Base-by-base conservation (phyloP, 2,797 vertebrate species). In the Sebastes oblongus region DNA sequence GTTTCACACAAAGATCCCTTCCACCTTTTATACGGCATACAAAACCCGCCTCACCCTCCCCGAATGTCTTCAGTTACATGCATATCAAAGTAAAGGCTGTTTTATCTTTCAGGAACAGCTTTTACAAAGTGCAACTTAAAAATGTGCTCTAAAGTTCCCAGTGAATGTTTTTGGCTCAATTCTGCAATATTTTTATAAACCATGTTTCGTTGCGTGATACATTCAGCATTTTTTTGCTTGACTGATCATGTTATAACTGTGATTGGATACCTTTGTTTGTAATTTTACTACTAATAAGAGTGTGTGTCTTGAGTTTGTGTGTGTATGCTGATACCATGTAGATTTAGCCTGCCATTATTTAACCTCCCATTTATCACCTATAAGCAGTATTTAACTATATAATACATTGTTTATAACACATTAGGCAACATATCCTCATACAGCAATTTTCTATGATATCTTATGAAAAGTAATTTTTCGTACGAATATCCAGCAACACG, bases 1-100 rank as follows among this genome's bases (percentile, higher is more conserved):
- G 80, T 93, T 91, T 92, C 90, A 88, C 89, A 87, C 90, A 89
- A 84, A 86, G 90, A 92, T 92, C 84, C 10, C 54, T 84, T 91
- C 77, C 86, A 81, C 78, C 89, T 88, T 90, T 89, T 79, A 85
- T 87, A 62, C 8, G 20, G 24, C 32, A 22, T 54, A 77, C 84
- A 90, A 86, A 92, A 89, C 81, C 30, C 8, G 18, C 80, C 87
- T 83, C 76, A 32, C 84, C 80, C 79, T 75, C 77, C 75, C 73
- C n/a, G 11, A 88, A 87, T 80, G 76, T 91, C 88, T 92, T 91
- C 36, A 72, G 81, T 94, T 92, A 82, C 92, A 81, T 6, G 18
- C 10, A 54, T 70, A 90, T 91, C 84, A 84, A 85, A 87, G 85
- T 66, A 36, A 27, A 69, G 20, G 69, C 68, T 6, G 29, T 24